phyloP scores from a whole-genome alignment of 2,888 invertebrate genomes.

The Spicauda simplicius region DNA sequence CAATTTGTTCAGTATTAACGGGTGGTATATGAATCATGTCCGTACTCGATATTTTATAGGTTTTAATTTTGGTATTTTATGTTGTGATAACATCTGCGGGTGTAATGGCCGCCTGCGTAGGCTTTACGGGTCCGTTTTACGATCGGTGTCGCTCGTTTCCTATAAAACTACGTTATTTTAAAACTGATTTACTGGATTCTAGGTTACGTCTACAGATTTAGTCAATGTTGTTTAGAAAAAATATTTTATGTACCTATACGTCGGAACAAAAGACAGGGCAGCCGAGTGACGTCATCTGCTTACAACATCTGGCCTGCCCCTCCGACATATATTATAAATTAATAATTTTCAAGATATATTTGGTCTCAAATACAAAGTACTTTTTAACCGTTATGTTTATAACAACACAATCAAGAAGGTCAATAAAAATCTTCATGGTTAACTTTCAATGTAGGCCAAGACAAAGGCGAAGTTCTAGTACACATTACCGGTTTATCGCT shows the following conservation, averaged over 20 bases:
- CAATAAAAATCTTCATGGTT: no score
- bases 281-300: no score
- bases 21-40: conserved; percentile 67
- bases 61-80: conserved; percentile 79
- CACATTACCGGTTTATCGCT: no score
- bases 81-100: conserved; percentile 76
- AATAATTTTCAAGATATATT: no score
- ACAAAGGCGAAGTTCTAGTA: no score
- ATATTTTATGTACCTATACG: neutral
- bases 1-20: conserved; percentile 60
- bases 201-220: conserved; percentile 1
- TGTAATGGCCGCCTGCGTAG: conserved; percentile 59
- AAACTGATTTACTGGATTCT: conserved; percentile 37
- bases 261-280: no score
- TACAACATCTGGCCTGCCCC: no score
- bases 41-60: conserved; percentile 71
- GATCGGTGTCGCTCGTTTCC: conserved; percentile 50
- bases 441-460: no score
- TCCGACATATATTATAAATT: no score
- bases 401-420: no score
- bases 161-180: conserved; percentile 51
- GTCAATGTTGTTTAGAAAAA: neutral
- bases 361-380: no score
- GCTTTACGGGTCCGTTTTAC: conserved; percentile 69
- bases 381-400: no score